These are phyloP conservation scores for Platycnemis pennipes DNA, from an alignment of 2,888 invertebrate species.

Conservation along the genomic window DNA sequence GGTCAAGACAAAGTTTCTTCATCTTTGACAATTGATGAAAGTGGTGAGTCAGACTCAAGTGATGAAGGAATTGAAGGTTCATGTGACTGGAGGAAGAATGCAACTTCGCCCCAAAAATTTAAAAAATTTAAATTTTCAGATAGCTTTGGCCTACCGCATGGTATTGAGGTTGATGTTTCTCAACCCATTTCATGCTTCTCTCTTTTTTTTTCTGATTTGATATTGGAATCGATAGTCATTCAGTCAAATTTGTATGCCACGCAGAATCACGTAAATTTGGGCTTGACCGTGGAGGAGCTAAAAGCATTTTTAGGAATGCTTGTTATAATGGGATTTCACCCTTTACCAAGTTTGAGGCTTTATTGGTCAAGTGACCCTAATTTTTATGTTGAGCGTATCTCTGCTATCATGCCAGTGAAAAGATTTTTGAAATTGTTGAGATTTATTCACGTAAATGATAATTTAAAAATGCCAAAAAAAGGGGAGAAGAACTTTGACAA, in stretches of 20 bases:
- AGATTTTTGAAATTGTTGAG: conserved; percentile 51
- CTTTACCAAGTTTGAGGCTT: conserved; percentile 59
- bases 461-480: conserved; percentile 69
- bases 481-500: too few species aligned
- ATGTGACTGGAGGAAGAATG: too few species aligned
- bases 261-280: neutral
- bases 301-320: conserved; percentile 33
- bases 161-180: conserved; percentile 9
- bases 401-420: conserved; percentile 63
- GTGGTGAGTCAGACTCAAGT: too few species aligned
- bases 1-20: too few species aligned
- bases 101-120: too few species aligned
- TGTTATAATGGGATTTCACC: too few species aligned
- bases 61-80: too few species aligned
- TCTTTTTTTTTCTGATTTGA: neutral
- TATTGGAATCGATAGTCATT: neutral
- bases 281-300: neutral
- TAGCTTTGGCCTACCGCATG: neutral
- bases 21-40: too few species aligned
- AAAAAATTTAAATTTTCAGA: too few species aligned
- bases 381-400: conserved; percentile 41
- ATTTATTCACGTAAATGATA: too few species aligned
- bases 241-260: neutral
- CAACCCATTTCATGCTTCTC: neutral
- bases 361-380: conserved; percentile 57